These are phyloP conservation scores for Chaetops frenatus DNA, from an alignment of 2,113 vertebrate genomes.

Conservation along the genomic window DNA sequence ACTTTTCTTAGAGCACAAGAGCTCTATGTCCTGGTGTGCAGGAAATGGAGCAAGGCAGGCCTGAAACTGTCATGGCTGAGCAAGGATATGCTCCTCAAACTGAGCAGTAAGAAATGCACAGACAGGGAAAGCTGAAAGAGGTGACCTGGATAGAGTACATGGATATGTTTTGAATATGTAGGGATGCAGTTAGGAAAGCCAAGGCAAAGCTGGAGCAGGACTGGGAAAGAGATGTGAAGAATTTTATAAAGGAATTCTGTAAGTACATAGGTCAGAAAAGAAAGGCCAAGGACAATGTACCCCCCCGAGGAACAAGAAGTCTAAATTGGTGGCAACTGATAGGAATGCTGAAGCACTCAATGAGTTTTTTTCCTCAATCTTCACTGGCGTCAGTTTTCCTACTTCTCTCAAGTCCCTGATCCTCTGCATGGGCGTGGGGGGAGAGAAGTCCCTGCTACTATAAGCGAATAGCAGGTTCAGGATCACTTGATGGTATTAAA, in stretches of 20 bases:
- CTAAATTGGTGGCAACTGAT: background rate
- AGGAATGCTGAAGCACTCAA: background rate
- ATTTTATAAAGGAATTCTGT: background rate
- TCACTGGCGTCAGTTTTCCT: background rate
- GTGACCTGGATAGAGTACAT: background rate
- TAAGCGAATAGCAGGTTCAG: rapidly evolving
- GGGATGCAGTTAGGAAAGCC: background rate
- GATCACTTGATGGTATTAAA: background rate
- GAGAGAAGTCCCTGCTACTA: background rate
- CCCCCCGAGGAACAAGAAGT: background rate
- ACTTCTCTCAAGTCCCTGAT: background rate
- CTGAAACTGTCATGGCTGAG: background rate
- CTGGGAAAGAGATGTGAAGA: background rate
- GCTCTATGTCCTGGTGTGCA: background rate
- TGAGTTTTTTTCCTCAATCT: background rate
- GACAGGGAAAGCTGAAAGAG: background rate
- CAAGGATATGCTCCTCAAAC: background rate
- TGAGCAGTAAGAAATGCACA: background rate
- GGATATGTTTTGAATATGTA: background rate
- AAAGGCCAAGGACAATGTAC: background rate
- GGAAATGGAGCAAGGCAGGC: background rate
- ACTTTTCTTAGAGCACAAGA: background rate
- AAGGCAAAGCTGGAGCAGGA: background rate
- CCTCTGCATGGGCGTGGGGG: background rate
- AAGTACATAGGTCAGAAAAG: background rate